phyloP scores from a whole-genome alignment of 2,113 vertebrate species.

The Colistium nudipinnis region DNA sequence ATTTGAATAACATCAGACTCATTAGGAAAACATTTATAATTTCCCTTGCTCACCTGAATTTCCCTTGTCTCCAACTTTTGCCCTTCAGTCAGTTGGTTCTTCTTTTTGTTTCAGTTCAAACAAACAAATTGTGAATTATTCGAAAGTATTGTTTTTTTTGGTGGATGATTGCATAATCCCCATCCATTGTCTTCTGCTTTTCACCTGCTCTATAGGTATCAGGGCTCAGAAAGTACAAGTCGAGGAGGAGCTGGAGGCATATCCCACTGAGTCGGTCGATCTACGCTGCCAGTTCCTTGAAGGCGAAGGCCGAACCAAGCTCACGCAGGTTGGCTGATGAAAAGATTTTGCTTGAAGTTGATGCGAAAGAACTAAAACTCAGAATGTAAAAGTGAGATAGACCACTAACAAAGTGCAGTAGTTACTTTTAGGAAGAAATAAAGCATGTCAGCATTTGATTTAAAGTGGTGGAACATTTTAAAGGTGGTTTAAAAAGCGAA shows the following conservation, averaged over 20 bases:
- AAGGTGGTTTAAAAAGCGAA: no score
- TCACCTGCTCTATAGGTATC: constrained; percentile 49
- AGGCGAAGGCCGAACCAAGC: constrained; percentile 68
- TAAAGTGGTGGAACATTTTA: no score
- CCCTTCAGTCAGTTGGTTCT: neutral
- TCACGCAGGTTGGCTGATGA: constrained; percentile 74
- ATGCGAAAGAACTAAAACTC: neutral
- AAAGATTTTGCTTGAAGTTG: neutral
- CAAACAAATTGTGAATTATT: constrained; percentile 25
- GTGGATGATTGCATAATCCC: constrained; percentile 2
- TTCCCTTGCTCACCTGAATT: neutral
- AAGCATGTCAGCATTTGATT: no score
- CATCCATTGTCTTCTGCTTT: neutral
- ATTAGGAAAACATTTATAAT: neutral
- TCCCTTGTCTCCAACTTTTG: neutral
- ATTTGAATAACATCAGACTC: neutral
- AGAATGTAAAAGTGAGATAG: neutral
- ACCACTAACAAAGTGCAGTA: no score
- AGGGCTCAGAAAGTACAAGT: constrained; percentile 76
- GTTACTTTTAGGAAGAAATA: no score
- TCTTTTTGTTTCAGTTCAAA: neutral
- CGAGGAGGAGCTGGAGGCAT: constrained; percentile 73
- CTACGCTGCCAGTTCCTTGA: constrained; percentile 76
- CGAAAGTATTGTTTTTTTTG: constrained; percentile 14
- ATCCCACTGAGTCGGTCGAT: constrained; percentile 69